Percentiles rank a stretch among this genome's conserved stretches.
These are phyloP conservation scores for Ormyrus nitidulus DNA, from an alignment of 2,888 invertebrate genomes.

Conservation along the genomic window DNA sequence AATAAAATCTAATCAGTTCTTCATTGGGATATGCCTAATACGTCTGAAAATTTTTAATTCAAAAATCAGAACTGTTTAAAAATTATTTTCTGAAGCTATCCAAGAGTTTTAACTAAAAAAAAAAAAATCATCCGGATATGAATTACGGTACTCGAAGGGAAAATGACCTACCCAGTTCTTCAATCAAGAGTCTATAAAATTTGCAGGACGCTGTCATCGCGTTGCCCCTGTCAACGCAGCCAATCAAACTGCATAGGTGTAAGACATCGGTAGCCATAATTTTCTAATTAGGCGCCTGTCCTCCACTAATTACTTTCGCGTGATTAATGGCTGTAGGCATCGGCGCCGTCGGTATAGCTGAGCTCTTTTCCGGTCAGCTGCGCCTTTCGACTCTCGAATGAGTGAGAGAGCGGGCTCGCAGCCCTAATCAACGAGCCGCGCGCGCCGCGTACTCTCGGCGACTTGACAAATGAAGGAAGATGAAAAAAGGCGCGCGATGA, in stretches of 20 bases:
- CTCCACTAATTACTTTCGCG: constrained; percentile 69
- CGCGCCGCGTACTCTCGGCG: constrained; percentile 57
- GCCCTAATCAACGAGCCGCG: constrained; percentile 64
- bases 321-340: constrained; percentile 68
- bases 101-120: too few species aligned
- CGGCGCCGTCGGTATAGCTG: constrained; percentile 44
- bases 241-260: constrained; percentile 54
- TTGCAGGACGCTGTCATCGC: not conserved
- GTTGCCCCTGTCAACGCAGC: constrained; percentile 54
- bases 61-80: too few species aligned
- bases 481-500: constrained; percentile 39
- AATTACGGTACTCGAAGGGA: too few species aligned
- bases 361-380: constrained; percentile 38
- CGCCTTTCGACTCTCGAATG: not conserved
- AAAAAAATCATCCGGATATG: too few species aligned
- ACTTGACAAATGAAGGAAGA: constrained; percentile 64
- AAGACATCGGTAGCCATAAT: constrained; percentile 68
- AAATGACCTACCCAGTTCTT: too few species aligned
- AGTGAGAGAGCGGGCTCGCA: not conserved
- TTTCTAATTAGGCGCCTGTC: constrained; percentile 71
- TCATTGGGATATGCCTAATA: too few species aligned
- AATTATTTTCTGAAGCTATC: too few species aligned
- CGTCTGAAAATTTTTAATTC: too few species aligned
- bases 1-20: too few species aligned
- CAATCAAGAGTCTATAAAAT: constrained; percentile 21